Evolutionary conservation across 2,797 vertebrate species (phyloP).

Genomic region (Calcarius lapponicus): DNA sequence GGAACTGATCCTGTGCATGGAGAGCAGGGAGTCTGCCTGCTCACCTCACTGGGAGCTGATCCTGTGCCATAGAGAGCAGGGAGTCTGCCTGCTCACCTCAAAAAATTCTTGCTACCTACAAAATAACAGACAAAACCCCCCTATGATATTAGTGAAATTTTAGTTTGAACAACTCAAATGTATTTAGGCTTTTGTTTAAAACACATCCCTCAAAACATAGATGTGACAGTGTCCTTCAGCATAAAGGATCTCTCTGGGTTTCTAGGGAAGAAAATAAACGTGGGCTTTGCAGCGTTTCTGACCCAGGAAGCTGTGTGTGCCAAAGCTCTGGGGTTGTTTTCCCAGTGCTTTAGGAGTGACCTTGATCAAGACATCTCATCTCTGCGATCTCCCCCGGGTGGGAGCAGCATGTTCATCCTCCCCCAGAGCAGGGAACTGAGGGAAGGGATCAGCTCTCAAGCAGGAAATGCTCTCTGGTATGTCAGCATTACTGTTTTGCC

Average conservation of each 20-base stretch:
- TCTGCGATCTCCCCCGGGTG: rapidly evolving
- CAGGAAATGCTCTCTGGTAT: background rate
- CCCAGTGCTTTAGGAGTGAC: background rate
- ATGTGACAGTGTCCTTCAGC: rapidly evolving
- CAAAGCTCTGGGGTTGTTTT: background rate
- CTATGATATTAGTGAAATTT: background rate
- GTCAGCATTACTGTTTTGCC: background rate
- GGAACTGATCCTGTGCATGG: background rate
- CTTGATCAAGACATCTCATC: background rate
- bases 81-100: background rate
- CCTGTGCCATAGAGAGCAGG: background rate
- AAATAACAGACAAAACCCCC: rapidly evolving
- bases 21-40: background rate
- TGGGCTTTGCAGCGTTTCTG: background rate
- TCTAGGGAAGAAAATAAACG: background rate
- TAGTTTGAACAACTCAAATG: background rate
- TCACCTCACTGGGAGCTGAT: background rate
- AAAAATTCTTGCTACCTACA: background rate
- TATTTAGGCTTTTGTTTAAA: background rate
- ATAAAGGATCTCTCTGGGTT: background rate
- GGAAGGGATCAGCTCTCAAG: background rate
- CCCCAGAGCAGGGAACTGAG: background rate
- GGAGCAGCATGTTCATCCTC: background rate
- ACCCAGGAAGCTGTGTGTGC: background rate
- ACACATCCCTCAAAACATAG: background rate